phyloP scores from a whole-genome alignment of 2,797 vertebrate genomes.

The Yasuhikotakia modesta region DNA sequence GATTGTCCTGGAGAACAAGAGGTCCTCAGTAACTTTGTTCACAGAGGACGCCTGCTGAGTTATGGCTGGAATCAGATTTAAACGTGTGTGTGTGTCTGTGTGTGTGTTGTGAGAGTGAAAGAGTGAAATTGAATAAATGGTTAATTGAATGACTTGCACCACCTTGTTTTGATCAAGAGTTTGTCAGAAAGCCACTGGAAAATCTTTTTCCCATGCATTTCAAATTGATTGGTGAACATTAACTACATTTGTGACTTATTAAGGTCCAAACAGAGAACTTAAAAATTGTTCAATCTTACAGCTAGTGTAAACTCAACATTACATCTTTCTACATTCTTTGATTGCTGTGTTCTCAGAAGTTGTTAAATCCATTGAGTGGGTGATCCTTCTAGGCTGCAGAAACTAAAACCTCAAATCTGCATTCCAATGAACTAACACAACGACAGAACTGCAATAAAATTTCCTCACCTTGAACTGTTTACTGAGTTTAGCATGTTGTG shows the following conservation, averaged over 20 bases:
- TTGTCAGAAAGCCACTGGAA: slow-evolving; percentile 35
- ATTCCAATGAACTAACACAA: slow-evolving; percentile 27
- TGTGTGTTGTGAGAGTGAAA: slow-evolving; percentile 5
- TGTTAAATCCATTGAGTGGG: slow-evolving; percentile 12
- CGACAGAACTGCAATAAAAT: slow-evolving; percentile 47
- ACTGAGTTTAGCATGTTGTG: slow-evolving; percentile 2
- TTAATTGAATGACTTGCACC: slow-evolving; percentile 23
- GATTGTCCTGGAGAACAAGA: slow-evolving; percentile 54
- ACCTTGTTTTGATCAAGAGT: slow-evolving; percentile 51
- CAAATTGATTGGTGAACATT: slow-evolving; percentile 33
- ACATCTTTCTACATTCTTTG: slow-evolving; percentile 14
- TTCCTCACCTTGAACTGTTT: slow-evolving; percentile 50
- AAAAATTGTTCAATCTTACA: slow-evolving; percentile 32
- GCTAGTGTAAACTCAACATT: slow-evolving; percentile 23
- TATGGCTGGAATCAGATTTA: slow-evolving; percentile 30
- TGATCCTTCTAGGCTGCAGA: slow-evolving; percentile 1
- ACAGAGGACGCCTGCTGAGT: not conserved
- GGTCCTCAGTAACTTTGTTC: slow-evolving; percentile 49
- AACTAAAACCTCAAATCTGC: slow-evolving; percentile 41
- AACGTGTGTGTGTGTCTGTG: slow-evolving; percentile 6
- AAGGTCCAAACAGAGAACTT: slow-evolving; percentile 37
- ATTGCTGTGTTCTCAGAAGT: slow-evolving; percentile 24
- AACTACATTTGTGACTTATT: slow-evolving; percentile 38
- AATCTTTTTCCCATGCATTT: slow-evolving; percentile 34
- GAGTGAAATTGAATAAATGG: slow-evolving; percentile 18